A percentile compares a stretch with the other conserved stretches of the same genome.
These are phyloP conservation scores for Thripadectes ignobilis DNA, from an alignment of 2,797 vertebrate species.

Conservation along the genomic window DNA sequence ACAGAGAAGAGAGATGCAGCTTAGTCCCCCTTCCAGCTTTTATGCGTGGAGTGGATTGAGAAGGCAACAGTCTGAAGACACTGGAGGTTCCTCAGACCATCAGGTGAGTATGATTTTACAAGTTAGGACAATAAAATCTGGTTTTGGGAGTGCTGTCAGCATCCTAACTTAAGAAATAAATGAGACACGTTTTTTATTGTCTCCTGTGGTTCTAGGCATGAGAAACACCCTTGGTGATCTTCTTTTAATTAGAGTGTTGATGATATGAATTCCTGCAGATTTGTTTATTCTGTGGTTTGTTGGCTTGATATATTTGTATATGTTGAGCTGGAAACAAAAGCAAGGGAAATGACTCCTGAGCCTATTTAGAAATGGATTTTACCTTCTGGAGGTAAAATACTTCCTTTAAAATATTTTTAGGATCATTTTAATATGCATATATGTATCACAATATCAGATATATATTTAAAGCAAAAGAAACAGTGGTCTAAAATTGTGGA, in stretches of 20 bases:
- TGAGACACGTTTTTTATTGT: background rate
- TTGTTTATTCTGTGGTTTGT: background rate
- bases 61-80: background rate
- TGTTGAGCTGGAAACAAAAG: background rate
- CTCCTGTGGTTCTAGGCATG: background rate
- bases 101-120: background rate
- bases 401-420: background rate
- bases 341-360: background rate
- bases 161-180: background rate
- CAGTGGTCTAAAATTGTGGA: background rate
- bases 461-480: background rate
- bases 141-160: background rate
- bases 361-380: background rate
- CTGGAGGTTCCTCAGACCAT: background rate
- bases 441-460: background rate
- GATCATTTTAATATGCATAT: background rate
- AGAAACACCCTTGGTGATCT: background rate
- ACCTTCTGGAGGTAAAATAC: background rate
- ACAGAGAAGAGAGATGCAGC: background rate
- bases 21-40: background rate
- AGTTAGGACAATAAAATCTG: background rate
- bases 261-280: background rate
- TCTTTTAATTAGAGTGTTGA: background rate
- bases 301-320: background rate
- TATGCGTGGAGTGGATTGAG: background rate